These are phyloP conservation scores for Eupithecia subfuscata DNA, from an alignment of 2,888 invertebrate species.

Conservation along the genomic window DNA sequence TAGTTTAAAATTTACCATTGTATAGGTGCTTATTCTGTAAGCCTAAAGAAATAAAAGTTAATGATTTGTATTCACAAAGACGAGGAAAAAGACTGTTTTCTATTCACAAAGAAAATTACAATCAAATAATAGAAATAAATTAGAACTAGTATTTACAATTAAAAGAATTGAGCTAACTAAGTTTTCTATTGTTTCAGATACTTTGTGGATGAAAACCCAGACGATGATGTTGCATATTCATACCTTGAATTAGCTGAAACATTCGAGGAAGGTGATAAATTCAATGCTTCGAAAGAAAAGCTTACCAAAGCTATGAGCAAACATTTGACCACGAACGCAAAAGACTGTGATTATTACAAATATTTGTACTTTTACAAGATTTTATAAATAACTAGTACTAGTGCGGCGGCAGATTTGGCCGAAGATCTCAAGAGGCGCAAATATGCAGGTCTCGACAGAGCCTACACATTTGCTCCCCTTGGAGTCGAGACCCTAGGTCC, in stretches of 20 bases:
- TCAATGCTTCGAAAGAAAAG: constrained; percentile 58
- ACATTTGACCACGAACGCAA: constrained; percentile 51
- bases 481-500: too few relatives aligned
- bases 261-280: constrained; percentile 53
- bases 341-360: constrained; percentile 53
- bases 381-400: background rate
- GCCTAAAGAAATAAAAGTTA: background rate
- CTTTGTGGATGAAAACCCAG: constrained; percentile 55
- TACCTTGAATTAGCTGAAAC: constrained; percentile 57
- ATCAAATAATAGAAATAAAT: too few relatives aligned
- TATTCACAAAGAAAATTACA: too few relatives aligned
- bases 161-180: too few relatives aligned
- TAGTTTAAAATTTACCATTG: too few relatives aligned
- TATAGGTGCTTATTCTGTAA: too few relatives aligned
- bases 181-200: constrained; percentile 51
- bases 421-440: too few relatives aligned
- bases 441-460: too few relatives aligned
- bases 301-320: constrained; percentile 59
- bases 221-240: constrained; percentile 52
- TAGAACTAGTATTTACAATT: too few relatives aligned
- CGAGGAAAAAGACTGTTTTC: too few relatives aligned
- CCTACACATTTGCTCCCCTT: too few relatives aligned
- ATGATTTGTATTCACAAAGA: background rate
- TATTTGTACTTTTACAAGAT: constrained; percentile 58
- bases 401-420: too few relatives aligned